phyloP scores from a whole-genome alignment of 1,140 invertebrate genomes.

The Nomia melanderi region DNA sequence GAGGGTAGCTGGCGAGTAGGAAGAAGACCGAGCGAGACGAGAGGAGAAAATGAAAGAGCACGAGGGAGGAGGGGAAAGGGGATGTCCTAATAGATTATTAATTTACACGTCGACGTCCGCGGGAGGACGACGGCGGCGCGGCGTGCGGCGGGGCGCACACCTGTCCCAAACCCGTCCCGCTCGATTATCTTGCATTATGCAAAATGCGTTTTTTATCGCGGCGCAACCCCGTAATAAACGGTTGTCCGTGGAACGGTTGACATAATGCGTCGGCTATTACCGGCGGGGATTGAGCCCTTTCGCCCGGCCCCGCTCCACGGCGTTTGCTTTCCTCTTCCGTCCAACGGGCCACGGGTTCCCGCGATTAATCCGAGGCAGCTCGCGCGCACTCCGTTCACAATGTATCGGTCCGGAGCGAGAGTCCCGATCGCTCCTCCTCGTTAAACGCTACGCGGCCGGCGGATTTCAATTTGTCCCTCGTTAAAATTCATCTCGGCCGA shows the following conservation, averaged over 20 bases:
- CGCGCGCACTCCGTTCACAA: background rate
- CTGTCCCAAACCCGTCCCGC: constrained; percentile 75
- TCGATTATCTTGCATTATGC: constrained; percentile 80
- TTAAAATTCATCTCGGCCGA: background rate
- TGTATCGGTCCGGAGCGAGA: background rate
- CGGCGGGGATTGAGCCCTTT: constrained; percentile 72
- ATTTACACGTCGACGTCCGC: constrained; percentile 73
- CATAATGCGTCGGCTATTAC: constrained; percentile 79
- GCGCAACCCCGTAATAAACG: constrained; percentile 76
- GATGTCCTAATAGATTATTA: constrained; percentile 77
- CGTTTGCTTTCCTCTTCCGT: too few species aligned
- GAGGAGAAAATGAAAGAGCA: constrained; percentile 13
- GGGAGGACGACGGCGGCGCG: constrained; percentile 53
- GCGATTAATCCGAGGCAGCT: background rate
- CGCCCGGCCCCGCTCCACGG: constrained; percentile 66
- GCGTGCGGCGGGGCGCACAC: constrained; percentile 55
- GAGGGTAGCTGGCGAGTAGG: constrained; percentile 18
- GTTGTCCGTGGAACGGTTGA: constrained; percentile 78
- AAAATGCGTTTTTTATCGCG: constrained; percentile 77
- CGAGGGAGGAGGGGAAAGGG: constrained; percentile 8
- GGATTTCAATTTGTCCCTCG: constrained; percentile 16
- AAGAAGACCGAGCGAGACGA: constrained; percentile 4
- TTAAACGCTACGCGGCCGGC: background rate
- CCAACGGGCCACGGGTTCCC: background rate
- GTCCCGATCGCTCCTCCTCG: background rate